Conservation (phyloP, 2,797 vertebrate species). For the Agapornis canus region DNA sequence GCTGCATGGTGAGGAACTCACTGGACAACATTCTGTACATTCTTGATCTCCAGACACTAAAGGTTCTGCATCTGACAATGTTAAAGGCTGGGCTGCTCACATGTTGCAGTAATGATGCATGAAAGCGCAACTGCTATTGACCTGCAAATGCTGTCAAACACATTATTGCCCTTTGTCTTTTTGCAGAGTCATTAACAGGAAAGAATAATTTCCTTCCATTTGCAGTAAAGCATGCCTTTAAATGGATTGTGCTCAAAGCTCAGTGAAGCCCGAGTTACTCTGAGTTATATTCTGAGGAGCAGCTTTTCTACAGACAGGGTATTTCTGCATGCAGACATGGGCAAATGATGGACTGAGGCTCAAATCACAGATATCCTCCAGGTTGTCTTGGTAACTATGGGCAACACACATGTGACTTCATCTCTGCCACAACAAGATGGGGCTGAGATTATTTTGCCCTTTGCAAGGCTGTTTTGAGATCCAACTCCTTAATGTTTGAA, state of each 20-base stretch:
- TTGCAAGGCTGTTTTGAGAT: background rate
- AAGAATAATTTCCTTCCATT: background rate
- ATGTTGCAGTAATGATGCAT: background rate
- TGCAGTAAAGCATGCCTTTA: background rate
- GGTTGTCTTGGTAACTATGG: background rate
- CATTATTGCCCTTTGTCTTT: background rate
- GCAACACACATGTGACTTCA: background rate
- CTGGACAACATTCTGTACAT: background rate
- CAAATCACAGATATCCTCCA: background rate
- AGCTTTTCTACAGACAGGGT: background rate
- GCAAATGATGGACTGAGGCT: background rate
- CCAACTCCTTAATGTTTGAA: background rate
- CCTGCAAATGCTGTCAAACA: background rate
- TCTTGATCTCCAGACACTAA: background rate
- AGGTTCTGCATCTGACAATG: background rate
- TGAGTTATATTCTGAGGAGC: background rate
- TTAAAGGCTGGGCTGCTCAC: background rate
- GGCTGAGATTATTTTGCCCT: background rate
- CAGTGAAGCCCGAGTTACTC: fast-evolving
- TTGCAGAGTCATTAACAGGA: background rate
- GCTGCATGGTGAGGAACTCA: background rate
- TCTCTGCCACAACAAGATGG: background rate
- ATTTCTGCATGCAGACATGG: background rate
- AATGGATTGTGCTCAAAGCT: background rate
- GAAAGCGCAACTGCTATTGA: background rate